phyloP scores from a whole-genome alignment of 30 jellyfish, hydroid and myxozoan species.

The Catostylus mosaicus region DNA sequence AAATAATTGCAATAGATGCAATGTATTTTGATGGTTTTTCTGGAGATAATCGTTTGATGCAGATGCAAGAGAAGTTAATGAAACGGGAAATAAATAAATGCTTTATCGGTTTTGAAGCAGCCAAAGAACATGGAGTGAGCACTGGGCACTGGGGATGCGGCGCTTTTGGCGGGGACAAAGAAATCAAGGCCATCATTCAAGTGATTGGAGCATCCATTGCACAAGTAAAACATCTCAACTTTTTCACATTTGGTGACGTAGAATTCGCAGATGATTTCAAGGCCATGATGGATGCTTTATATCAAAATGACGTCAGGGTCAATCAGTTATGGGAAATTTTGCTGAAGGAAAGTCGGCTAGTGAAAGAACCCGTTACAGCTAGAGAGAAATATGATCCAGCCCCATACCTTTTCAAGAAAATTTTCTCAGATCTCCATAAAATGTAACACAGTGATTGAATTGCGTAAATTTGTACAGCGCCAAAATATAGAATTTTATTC shows the following conservation, averaged over 20 bases:
- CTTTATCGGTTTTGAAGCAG: conserved; percentile 4
- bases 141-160: conserved; percentile 62
- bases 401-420: conserved; percentile 11
- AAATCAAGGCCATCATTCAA: conserved; percentile 25
- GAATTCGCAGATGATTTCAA: conserved; percentile 8
- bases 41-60: conserved; percentile 41
- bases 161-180: conserved; percentile 54
- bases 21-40: background rate
- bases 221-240: background rate
- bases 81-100: conserved; percentile 10
- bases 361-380: background rate
- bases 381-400: conserved; percentile 31
- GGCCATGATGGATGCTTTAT: conserved; percentile 5
- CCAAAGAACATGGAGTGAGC: background rate
- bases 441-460: no score
- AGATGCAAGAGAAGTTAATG: conserved; percentile 11
- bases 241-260: conserved; percentile 26
- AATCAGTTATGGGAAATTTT: conserved; percentile 7
- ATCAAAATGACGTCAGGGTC: conserved; percentile 7
- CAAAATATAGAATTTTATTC: no score
- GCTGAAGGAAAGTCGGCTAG: background rate
- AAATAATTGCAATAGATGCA: conserved; percentile 46
- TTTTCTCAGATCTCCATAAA: background rate
- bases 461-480: no score
- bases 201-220: conserved; percentile 35